Evolutionary conservation across 2,113 vertebrate species (phyloP), one percentile per base, ranked within the genome.

Genomic region (Coptodon rendalli): DNA sequence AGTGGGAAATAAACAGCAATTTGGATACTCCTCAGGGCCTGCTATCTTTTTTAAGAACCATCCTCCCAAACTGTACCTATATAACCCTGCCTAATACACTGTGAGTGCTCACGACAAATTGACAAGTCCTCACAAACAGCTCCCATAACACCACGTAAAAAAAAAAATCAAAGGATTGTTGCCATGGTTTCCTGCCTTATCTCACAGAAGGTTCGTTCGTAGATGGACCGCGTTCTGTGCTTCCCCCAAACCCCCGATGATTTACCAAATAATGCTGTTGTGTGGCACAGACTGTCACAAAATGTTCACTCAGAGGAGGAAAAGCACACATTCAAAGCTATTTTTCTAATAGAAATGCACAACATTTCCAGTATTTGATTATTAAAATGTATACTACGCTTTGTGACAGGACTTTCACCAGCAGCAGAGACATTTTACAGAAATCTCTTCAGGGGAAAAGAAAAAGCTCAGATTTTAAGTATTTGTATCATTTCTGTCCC

Each of bases 151-250:
- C 78, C 85, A 85, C 66, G 80, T 22, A 7, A 29, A 31, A 61
- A 57, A 31, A 61, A 17, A 17, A 82, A 81, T 87, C 56, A 38
- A 89, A 89, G 90, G 88, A 92, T 87, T 87, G 94, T 94, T 89
- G 90, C 89, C 89, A 95, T 94, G 93, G 91, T 80, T 81, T 91
- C 86, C 92, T 94, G 96, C 95, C 95, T 95, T 96, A 95, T 95
- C 87, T 86, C 91, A 89, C 86, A 84, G 84, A 93, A 34, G 81
- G 84, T 90, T 89, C 57, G 59, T 87, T 88, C 84, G 45, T 92
- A 38, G 88, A 89, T 84, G 81, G 88, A 71, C 87, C 82, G 14
- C 78, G 76, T 56, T 85, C 86, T 73, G 57, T 85, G 85, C 81
- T 89, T 73, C 40, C 76, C 5, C 11, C 22, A 89, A 87, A 79